Conservation (phyloP, 1,140 invertebrate genomes). For the Oryctes rhinoceros region DNA sequence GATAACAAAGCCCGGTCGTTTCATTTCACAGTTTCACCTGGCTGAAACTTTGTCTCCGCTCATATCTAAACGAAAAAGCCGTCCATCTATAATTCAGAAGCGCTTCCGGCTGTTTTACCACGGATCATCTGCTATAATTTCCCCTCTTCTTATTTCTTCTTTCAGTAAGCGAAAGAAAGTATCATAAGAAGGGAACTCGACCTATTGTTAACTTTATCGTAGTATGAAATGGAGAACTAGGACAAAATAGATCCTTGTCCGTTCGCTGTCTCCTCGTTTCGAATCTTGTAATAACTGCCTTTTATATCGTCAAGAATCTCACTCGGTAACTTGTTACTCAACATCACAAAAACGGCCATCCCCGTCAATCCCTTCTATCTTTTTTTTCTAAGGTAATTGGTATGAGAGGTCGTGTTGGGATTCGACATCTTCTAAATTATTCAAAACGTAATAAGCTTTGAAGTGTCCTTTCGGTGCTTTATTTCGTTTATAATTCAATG, state of each 20-base stretch:
- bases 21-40: neutral
- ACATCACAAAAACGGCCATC: neutral
- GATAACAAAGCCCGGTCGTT: neutral
- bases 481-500: constrained; percentile 32
- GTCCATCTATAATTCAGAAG: constrained; percentile 14
- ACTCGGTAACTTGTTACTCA: neutral
- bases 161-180: neutral
- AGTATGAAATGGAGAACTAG: neutral
- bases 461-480: constrained; percentile 31
- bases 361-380: neutral
- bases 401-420: constrained; percentile 23
- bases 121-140: constrained; percentile 10
- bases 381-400: constrained; percentile 6
- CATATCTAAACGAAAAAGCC: constrained; percentile 14
- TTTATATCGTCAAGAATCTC: neutral
- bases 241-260: neutral
- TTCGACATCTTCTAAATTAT: constrained; percentile 35
- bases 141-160: constrained; percentile 1
- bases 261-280: neutral
- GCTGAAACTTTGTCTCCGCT: neutral
- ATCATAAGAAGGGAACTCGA: neutral
- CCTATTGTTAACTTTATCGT: neutral
- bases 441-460: constrained; percentile 33
- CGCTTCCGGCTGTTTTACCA: constrained; percentile 4
- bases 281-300: neutral